phyloP scores from a whole-genome alignment of 2,797 vertebrate genomes.

The Malurus leucopterus region DNA sequence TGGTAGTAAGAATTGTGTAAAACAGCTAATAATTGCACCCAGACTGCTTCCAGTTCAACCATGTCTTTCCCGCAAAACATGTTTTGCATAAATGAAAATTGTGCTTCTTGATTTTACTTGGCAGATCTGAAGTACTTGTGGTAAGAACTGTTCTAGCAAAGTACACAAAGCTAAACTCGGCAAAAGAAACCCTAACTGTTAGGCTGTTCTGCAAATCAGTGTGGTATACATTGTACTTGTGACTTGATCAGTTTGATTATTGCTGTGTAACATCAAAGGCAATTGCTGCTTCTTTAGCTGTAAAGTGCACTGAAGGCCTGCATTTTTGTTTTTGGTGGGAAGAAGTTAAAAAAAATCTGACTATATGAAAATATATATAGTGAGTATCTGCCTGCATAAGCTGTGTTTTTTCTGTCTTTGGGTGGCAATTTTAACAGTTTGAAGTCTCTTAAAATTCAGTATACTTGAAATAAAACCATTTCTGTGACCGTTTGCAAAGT shows the following conservation, averaged over 20 bases:
- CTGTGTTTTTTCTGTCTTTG: background rate
- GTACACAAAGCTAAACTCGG: background rate
- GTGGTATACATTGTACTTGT: background rate
- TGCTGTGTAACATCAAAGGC: background rate
- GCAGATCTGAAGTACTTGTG: slow-evolving; percentile 41
- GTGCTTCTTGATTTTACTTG: slow-evolving; percentile 29
- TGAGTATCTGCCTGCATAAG: background rate
- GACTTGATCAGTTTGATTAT: background rate
- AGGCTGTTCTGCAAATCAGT: background rate
- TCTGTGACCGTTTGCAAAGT: slow-evolving; percentile 8
- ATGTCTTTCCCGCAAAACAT: background rate
- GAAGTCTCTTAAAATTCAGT: slow-evolving; percentile 19
- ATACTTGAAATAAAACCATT: background rate
- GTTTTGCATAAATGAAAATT: slow-evolving; percentile 35
- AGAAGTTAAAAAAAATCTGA: background rate
- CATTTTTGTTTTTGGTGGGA: background rate
- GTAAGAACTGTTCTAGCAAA: slow-evolving; percentile 6
- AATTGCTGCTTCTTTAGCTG: background rate
- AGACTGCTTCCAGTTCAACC: background rate
- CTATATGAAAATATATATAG: background rate
- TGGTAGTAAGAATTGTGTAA: background rate
- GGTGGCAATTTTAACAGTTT: background rate
- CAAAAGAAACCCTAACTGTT: background rate
- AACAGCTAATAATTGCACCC: background rate
- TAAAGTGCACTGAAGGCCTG: background rate